A percentile compares a stretch with the other conserved stretches of the same genome.
phyloP scores from a whole-genome alignment of 2,888 invertebrate species.

The Andrena bicolor region DNA sequence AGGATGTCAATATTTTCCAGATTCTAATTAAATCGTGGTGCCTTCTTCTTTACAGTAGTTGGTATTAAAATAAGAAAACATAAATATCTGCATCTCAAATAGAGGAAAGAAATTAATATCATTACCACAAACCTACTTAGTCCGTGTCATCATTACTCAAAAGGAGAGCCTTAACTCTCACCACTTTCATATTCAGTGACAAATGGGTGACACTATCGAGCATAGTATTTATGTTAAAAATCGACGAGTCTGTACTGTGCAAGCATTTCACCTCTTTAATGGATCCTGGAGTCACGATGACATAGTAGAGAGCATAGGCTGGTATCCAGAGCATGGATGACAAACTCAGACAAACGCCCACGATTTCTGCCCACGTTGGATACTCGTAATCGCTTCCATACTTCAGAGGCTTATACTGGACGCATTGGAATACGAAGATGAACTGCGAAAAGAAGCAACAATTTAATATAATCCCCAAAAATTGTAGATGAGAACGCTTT shows the following conservation, averaged over 20 bases:
- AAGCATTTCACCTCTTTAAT: constrained; percentile 85
- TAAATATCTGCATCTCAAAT: too few relatives aligned
- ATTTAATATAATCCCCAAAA: neutral
- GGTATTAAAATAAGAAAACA: too few relatives aligned
- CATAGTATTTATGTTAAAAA: neutral
- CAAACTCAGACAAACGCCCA: constrained; percentile 88
- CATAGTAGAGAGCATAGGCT: constrained; percentile 87
- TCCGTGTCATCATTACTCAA: too few relatives aligned
- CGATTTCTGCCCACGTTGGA: constrained; percentile 87
- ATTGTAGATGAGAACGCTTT: neutral
- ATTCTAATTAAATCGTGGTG: too few relatives aligned
- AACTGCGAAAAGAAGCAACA: constrained; percentile 83
- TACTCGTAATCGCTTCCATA: constrained; percentile 87
- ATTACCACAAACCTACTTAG: too few relatives aligned
- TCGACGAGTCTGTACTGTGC: neutral
- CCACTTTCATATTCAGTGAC: too few relatives aligned
- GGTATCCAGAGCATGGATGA: constrained; percentile 90
- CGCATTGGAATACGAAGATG: constrained; percentile 88
- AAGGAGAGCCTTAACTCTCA: too few relatives aligned
- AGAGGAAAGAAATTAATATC: too few relatives aligned
- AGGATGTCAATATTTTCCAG: too few relatives aligned
- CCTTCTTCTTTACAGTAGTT: too few relatives aligned
- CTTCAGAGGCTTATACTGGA: constrained; percentile 87
- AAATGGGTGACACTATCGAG: too few relatives aligned
- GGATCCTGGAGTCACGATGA: constrained; percentile 86